phyloP scores from a whole-genome alignment of 92 coral and sea anemone genomes.

The Heteractis magnifica region DNA sequence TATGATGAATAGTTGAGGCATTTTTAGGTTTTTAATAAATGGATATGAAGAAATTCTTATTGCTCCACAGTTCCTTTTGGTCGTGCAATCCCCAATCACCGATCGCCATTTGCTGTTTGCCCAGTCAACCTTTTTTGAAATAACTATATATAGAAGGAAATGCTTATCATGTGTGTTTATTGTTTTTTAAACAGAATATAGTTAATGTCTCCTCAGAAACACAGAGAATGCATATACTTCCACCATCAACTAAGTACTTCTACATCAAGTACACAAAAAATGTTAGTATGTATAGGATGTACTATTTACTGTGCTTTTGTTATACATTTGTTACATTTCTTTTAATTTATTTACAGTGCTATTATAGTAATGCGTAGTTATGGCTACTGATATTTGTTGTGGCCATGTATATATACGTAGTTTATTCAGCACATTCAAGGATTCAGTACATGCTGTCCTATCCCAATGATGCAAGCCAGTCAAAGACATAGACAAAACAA shows the following conservation, averaged over 20 bases:
- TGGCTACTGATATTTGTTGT: neutral
- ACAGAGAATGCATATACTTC: conserved; percentile 96
- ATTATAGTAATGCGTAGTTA: neutral
- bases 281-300: conserved; percentile 41
- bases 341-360: neutral
- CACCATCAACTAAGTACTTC: conserved; percentile 91
- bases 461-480: too few species aligned
- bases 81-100: too few species aligned
- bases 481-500: too few species aligned
- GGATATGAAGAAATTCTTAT: too few species aligned
- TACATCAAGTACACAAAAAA: conserved; percentile 90
- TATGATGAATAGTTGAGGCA: too few species aligned
- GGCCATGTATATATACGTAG: neutral
- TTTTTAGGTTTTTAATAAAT: too few species aligned
- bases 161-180: neutral
- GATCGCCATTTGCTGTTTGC: too few species aligned
- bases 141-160: neutral
- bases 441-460: too few species aligned
- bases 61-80: too few species aligned
- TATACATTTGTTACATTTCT: neutral
- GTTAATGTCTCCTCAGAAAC: conserved; percentile 89
- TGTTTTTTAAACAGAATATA: conserved; percentile 61
- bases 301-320: neutral
- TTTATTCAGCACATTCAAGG: neutral
- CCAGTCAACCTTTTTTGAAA: neutral